Evolutionary conservation across 2,888 invertebrate species (phyloP).

Genomic region (Eurois occulta): DNA sequence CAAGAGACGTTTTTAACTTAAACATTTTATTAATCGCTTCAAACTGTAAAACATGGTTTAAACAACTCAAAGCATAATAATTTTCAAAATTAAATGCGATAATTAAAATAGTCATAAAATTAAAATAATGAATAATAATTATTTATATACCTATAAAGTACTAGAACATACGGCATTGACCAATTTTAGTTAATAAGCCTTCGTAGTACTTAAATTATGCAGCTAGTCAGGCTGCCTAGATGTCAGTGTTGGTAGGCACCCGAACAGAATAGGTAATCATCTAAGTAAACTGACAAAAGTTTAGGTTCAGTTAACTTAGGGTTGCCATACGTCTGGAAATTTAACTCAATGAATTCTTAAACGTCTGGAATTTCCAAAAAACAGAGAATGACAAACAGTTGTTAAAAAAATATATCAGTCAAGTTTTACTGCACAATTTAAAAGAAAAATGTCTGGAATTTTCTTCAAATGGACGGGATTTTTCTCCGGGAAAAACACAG

Average conservation of each 20-base stretch:
- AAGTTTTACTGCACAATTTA: background rate
- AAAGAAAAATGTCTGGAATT: background rate
- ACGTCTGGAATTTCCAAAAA: background rate
- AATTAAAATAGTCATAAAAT: constrained; percentile 32
- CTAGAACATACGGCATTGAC: constrained; percentile 75
- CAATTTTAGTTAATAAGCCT: constrained; percentile 72
- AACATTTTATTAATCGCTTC: background rate
- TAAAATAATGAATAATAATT: constrained; percentile 54
- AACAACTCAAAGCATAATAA: constrained; percentile 2
- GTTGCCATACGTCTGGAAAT: background rate
- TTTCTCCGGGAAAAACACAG: background rate
- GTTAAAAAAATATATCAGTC: background rate
- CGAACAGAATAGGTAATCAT: constrained; percentile 71
- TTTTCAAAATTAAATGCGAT: background rate
- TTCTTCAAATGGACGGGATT: background rate
- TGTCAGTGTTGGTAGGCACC: constrained; percentile 59
- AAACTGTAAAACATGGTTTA: constrained; percentile 2
- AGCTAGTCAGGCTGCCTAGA: constrained; percentile 45
- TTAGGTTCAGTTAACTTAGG: constrained; percentile 28
- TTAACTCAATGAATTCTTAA: background rate
- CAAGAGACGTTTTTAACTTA: background rate
- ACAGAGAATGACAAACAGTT: too few relatives aligned
- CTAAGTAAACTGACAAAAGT: constrained; percentile 58
- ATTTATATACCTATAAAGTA: constrained; percentile 56
- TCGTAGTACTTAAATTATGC: constrained; percentile 69